These are phyloP conservation scores for Cotesia chilonis DNA, from an alignment of 1,140 invertebrate species.

Conservation along the genomic window DNA sequence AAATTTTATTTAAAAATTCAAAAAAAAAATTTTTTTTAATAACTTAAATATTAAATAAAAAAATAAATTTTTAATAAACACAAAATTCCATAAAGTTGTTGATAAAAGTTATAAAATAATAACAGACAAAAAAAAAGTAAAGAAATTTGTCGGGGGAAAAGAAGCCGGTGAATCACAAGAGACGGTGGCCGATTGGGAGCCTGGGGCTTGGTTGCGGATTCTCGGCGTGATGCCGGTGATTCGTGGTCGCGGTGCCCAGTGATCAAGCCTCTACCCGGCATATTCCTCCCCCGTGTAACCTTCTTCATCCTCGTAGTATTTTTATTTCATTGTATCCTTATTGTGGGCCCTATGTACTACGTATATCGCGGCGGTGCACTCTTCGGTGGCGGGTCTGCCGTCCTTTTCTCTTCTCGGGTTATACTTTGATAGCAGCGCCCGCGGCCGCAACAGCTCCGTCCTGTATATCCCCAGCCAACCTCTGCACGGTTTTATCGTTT, in stretches of 20 bases:
- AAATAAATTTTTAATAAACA: no score
- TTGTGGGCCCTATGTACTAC: neutral
- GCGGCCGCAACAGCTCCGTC: slow-evolving; percentile 27
- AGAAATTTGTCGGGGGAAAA: slow-evolving; percentile 33
- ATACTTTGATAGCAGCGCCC: slow-evolving; percentile 36
- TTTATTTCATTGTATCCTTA: neutral
- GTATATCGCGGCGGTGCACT: neutral
- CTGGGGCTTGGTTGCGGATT: slow-evolving; percentile 64
- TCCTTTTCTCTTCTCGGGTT: slow-evolving; percentile 15
- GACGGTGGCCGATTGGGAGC: slow-evolving; percentile 65
- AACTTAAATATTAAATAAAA: no score
- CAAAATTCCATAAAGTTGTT: slow-evolving; percentile 52
- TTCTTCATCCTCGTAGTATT: slow-evolving; percentile 35
- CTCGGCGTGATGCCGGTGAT: slow-evolving; percentile 65
- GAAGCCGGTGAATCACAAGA: slow-evolving; percentile 32
- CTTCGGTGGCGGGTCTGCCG: slow-evolving; percentile 17
- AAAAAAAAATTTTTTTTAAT: no score
- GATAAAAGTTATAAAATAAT: slow-evolving; percentile 45
- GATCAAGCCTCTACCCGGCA: slow-evolving; percentile 59
- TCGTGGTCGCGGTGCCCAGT: slow-evolving; percentile 64
- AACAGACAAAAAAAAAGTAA: slow-evolving; percentile 42
- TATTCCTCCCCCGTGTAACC: slow-evolving; percentile 49
- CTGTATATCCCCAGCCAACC: neutral
- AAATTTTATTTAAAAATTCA: no score
- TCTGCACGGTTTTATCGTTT: slow-evolving; percentile 29